Evolutionary conservation across 2,113 vertebrate genomes (phyloP).

Genomic region (Neolamprologus devosi): DNA sequence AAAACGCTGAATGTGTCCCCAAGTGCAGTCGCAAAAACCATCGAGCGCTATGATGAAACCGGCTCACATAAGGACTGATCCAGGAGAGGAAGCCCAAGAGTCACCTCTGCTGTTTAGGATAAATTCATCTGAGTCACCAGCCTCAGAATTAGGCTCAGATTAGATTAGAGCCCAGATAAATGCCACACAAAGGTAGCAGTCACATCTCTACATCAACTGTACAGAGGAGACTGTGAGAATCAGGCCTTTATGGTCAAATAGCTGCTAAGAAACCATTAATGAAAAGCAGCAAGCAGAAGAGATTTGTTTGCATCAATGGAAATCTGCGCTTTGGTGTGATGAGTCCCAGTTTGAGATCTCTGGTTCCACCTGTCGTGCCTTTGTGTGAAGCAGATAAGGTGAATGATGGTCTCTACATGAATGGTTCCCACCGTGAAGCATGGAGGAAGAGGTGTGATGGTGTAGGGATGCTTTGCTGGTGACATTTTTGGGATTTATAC

Average conservation of each 20-base stretch:
- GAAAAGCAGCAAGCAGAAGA: background rate
- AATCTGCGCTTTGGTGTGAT: fast-evolving
- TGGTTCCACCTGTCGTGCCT: fast-evolving
- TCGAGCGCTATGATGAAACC: fast-evolving
- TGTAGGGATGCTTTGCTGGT: fast-evolving
- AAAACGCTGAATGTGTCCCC: background rate
- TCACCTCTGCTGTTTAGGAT: background rate
- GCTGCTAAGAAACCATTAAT: background rate
- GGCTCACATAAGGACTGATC: background rate
- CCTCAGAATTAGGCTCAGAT: background rate
- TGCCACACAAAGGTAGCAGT: background rate
- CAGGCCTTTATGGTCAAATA: fast-evolving
- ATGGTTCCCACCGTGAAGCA: background rate
- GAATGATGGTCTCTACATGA: background rate
- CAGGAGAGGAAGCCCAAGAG: background rate
- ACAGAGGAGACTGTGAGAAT: fast-evolving
- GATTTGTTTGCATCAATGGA: background rate
- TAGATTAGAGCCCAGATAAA: background rate
- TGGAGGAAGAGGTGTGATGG: background rate
- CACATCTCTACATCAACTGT: background rate
- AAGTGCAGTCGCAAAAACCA: background rate
- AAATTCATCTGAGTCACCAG: background rate
- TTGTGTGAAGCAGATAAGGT: background rate
- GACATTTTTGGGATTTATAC: fast-evolving
- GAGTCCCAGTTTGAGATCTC: background rate